Conservation (phyloP, 2,797 vertebrate genomes). For the Chanos chanos region DNA sequence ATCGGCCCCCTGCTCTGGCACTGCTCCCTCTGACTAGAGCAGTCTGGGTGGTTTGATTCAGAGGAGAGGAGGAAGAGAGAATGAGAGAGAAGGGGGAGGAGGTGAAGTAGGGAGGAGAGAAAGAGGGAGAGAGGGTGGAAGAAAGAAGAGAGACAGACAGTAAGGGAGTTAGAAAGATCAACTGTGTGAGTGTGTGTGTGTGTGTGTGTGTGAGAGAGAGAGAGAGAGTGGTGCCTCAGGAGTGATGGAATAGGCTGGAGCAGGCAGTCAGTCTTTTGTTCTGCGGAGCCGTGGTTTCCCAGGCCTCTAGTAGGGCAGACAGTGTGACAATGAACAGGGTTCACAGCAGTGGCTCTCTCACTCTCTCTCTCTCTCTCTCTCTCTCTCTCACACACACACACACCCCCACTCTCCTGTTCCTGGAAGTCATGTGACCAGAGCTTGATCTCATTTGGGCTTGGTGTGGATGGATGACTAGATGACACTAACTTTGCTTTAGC, state of each 20-base stretch:
- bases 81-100: no score
- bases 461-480: no score
- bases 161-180: no score
- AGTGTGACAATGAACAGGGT: conserved; percentile 60
- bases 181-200: not conserved
- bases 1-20: no score
- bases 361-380: conserved; percentile 53
- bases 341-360: conserved; percentile 57
- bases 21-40: no score
- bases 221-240: conserved; percentile 52
- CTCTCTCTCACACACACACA: conserved; percentile 38
- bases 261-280: conserved; percentile 65
- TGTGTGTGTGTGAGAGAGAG: not conserved
- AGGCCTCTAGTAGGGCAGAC: conserved; percentile 67
- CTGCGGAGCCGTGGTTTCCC: conserved; percentile 68
- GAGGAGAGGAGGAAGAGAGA: no score
- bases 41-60: no score
- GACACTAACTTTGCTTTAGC: no score
- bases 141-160: no score
- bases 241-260: conserved; percentile 66
- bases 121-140: no score
- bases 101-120: no score
- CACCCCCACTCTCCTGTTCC: conserved; percentile 34
- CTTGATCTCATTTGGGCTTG: not conserved
- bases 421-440: conserved; percentile 60